Base-by-base conservation (phyloP, 2,113 vertebrate species). In the Pelvicachromis taeniatus region DNA sequence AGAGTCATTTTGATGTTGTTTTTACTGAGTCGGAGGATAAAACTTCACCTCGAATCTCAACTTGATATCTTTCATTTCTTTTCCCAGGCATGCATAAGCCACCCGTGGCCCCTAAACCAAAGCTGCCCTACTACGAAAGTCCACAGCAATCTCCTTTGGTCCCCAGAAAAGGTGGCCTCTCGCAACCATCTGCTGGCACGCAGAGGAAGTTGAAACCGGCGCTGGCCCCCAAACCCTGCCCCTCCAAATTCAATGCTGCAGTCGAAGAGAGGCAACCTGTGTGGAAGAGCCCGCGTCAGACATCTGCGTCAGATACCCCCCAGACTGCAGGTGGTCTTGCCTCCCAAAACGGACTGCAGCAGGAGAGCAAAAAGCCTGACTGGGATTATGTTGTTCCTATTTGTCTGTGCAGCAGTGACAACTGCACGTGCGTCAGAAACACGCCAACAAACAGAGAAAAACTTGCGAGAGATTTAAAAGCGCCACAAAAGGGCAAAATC, bases 61-160 rank as follows among this genome's bases (percentile, higher is more conserved):
- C 61, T 9, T 77, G 2, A 75, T 33, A 2, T 26, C 4, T 45
- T 2, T 77, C 90, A 91, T 92, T 35, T 83, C 12, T 87, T 42
- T 91, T 93, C 86, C 87, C 93, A 97, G 97, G 96, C 85, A 95
- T 96, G 75, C 96, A 97, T 91, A 99, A 98, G 93, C 99, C 99
- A 83, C 97, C 97, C 1, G 65, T 99, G 94, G 97, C 98, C 63
- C 97, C 98, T 11, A 99, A 99, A 95, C 99, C 98, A 82, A 99
- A 97, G 93, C 93, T 97, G 81, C 80, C 89, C 79, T 91, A 89
- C 38, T 90, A 91, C 63, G 92, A 94, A 82, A 97, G 95, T 85
- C 87, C 93, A 31, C 33, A 59, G 0, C 91, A 94, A 23, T 97
- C 96, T 79, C 97, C 97, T n/a, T 75, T 96, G 45, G 94, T 96